Evolutionary conservation across 2,888 invertebrate species (phyloP), one percentile per base, ranked within the genome.

Genomic region (Scaeva pyrastri): DNA sequence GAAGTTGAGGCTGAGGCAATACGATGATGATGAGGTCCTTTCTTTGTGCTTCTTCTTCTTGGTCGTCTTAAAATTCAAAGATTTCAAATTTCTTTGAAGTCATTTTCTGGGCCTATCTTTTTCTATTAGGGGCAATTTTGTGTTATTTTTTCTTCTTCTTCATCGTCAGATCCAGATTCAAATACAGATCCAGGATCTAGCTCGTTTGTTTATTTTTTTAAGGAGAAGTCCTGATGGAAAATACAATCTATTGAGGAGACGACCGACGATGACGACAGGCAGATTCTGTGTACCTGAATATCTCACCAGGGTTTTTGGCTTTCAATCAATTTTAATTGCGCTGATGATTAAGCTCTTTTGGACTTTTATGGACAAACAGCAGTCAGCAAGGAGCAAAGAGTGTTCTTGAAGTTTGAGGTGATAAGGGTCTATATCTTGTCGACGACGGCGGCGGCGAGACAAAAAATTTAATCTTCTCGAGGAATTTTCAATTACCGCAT

Each of bases 281-380:
- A n/a, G 26, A 0, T 3, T 11, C 6, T 45, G 11, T 43, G 23
- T 16, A n/a, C 11, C 56, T 80, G 76, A 70, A 80, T 76, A 73
- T 64, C 70, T 60, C 50, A 56, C 50, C 31, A 70, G 55, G 73
- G 70, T 58, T 80, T 58, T 60, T 80, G 80, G 80, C 76, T 76
- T 85, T 86, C 86, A 86, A 86, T 86, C 86, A 86, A 86, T 81
- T 81, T 82, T 86, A 86, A 86, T 86, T 86, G 86, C 74, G 66
- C 36, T 82, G 86, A 86, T 86, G 86, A 86, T 81, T 74, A 70
- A 74, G 81, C 77, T 77, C 52, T 86, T 86, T 86, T 82, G 41
- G 75, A 73, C 74, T 68, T 41, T 26, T 11, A n/a, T n/a, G n/a
- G 6, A 31, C 31, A 31, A 31, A 31, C 31, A 31, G 31, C 31